A percentile compares a stretch with the other conserved stretches of the same genome.
These are phyloP conservation scores for Theristus sp. DNA, from an alignment of 2,888 invertebrate species.

Conservation along the genomic window DNA sequence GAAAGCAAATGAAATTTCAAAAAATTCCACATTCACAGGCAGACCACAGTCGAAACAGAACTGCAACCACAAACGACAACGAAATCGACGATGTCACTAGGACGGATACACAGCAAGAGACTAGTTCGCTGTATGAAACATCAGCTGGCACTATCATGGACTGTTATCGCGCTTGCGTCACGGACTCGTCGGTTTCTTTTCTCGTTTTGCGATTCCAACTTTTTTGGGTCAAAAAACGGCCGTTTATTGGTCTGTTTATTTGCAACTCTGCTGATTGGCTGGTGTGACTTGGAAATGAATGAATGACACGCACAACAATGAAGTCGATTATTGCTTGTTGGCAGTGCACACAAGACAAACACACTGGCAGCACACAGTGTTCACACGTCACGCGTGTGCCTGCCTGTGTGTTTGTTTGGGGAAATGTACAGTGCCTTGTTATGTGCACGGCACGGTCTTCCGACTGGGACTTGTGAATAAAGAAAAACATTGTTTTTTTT, in stretches of 20 bases:
- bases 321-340: no score
- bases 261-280: no score
- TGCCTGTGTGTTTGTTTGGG: no score
- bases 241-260: neutral
- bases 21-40: neutral
- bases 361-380: no score
- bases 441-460: no score
- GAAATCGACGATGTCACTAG: neutral
- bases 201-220: neutral
- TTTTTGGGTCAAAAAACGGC: neutral
- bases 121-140: constrained; percentile 14
- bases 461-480: neutral
- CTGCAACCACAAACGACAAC: no score
- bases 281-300: no score
- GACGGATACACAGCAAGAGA: neutral
- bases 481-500: constrained; percentile 6
- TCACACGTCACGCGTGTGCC: neutral
- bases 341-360: no score
- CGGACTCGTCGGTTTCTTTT: constrained; percentile 18
- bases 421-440: no score
- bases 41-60: neutral
- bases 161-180: constrained; percentile 20
- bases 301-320: no score
- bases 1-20: no score
- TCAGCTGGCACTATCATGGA: constrained; percentile 20